Evolutionary conservation across 2,797 vertebrate species (phyloP), one percentile per base, ranked within the genome.

Genomic region (Artibeus jamaicensis): DNA sequence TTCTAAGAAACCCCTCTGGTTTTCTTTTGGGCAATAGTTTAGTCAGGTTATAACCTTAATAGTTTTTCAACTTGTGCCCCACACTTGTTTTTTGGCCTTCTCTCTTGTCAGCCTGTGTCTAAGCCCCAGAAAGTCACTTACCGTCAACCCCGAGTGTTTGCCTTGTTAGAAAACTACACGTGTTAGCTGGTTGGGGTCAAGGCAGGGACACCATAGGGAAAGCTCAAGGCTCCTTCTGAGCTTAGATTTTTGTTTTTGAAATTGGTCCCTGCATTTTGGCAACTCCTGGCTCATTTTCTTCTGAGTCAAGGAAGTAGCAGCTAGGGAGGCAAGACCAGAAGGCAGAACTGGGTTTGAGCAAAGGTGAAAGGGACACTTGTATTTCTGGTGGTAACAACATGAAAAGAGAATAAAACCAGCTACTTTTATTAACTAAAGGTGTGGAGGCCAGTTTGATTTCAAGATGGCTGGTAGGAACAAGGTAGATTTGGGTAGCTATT

Each of bases 21-120:
- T 97, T 97, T 97, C 96, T 96, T 74, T 97, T 98, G 98, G 98
- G 82, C 86, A 96, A 79, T 68, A 98, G 96, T 96, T 97, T 92
- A 97, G 98, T 98, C 96, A 97, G 96, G 96, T 96, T 97, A 97
- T 97, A 97, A 53, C 77, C 84, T 77, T 98, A 97, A 98, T 98
- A 98, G 97, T 97, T 98, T 98, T 98, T 97, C 97, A 97, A 2
- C 86, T 97, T 97, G 98, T 97, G 86, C 94, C 50, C 97, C 94
- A 96, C 89, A 82, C 79, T 97, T 97, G 90, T 88, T 97, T 88
- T 97, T 84, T 94, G 94, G 95, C 71, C 94, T 24, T 91, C 65
- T 86, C 92, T 86, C 91, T 95, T 96, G 88, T 97, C 39, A 90
- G 96, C 62, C 65, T 89, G 95, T 90, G 86, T 82, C 81, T 81